These are phyloP conservation scores for Trinorchestia longiramus DNA, from an alignment of 1,140 invertebrate genomes.

Conservation along the genomic window DNA sequence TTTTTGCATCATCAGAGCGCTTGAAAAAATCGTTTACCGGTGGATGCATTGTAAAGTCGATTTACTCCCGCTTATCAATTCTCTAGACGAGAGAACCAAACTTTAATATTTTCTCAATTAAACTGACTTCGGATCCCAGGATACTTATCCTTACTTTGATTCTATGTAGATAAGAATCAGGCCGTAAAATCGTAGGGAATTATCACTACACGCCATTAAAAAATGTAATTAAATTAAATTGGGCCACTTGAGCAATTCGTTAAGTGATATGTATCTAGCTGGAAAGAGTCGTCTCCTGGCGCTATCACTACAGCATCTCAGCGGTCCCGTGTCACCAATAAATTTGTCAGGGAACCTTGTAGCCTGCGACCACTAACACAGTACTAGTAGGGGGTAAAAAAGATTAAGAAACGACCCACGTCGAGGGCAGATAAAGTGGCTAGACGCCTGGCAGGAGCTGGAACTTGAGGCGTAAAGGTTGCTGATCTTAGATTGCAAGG, in stretches of 20 bases:
- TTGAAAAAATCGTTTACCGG: background rate
- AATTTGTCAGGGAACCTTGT: slow-evolving; percentile 52
- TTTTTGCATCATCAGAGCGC: background rate
- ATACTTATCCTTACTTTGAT: background rate
- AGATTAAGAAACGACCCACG: slow-evolving; percentile 50
- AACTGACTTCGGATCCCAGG: background rate
- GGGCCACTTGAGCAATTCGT: slow-evolving; percentile 45
- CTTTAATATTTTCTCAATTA: background rate
- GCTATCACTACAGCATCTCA: slow-evolving; percentile 52
- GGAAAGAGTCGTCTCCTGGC: slow-evolving; percentile 45
- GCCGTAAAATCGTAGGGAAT: slow-evolving; percentile 32
- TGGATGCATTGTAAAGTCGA: background rate
- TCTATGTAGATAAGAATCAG: background rate
- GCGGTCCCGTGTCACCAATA: slow-evolving; percentile 50
- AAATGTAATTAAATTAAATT: slow-evolving; percentile 55
- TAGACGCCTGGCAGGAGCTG: slow-evolving; percentile 42
- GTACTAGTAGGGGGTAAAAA: slow-evolving; percentile 54
- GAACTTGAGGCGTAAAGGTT: slow-evolving; percentile 52
- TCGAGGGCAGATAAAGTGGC: slow-evolving; percentile 52
- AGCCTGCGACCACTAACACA: slow-evolving; percentile 50
- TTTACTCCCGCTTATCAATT: background rate
- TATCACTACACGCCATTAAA: slow-evolving; percentile 53
- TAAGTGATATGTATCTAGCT: slow-evolving; percentile 50
- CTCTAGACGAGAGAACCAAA: background rate
- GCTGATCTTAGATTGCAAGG: slow-evolving; percentile 45